Percentiles rank a stretch among this genome's conserved stretches.
These are phyloP conservation scores for Loxodonta africana DNA, from an alignment of 2,113 vertebrate species.

Conservation along the genomic window DNA sequence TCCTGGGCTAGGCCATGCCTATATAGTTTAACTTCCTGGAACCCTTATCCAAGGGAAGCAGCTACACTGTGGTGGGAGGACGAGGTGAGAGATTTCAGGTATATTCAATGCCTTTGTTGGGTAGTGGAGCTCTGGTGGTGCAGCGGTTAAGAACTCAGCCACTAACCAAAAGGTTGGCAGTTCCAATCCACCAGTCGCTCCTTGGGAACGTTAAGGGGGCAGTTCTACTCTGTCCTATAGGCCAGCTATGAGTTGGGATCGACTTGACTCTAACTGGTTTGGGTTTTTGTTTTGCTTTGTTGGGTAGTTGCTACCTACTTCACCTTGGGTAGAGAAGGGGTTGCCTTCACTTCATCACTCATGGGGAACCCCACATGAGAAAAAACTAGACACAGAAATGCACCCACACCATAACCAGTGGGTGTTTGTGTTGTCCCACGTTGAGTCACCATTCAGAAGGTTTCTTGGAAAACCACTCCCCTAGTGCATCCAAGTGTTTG, in stretches of 20 bases:
- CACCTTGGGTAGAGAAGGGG: not conserved
- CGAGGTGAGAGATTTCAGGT: not conserved
- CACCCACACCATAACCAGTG: not conserved
- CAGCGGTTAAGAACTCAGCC: too few species aligned
- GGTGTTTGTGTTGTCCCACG: accelerated
- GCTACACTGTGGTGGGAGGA: not conserved
- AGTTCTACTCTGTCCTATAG: too few species aligned
- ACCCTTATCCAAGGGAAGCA: not conserved
- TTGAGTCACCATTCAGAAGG: not conserved
- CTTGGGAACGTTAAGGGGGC: too few species aligned
- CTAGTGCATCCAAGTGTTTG: not conserved
- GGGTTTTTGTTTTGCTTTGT: too few species aligned
- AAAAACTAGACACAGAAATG: not conserved
- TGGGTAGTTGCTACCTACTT: not conserved
- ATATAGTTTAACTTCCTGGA: not conserved
- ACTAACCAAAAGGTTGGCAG: too few species aligned
- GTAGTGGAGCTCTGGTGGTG: too few species aligned
- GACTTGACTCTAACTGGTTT: too few species aligned
- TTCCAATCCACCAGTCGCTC: too few species aligned
- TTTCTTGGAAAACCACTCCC: constrained; percentile 24
- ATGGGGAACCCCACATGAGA: not conserved
- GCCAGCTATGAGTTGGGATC: too few species aligned
- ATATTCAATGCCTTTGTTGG: accelerated
- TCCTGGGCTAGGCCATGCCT: not conserved
- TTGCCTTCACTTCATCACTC: not conserved